phyloP scores from a whole-genome alignment of 2,113 vertebrate species.

The Ascaphus truei region DNA sequence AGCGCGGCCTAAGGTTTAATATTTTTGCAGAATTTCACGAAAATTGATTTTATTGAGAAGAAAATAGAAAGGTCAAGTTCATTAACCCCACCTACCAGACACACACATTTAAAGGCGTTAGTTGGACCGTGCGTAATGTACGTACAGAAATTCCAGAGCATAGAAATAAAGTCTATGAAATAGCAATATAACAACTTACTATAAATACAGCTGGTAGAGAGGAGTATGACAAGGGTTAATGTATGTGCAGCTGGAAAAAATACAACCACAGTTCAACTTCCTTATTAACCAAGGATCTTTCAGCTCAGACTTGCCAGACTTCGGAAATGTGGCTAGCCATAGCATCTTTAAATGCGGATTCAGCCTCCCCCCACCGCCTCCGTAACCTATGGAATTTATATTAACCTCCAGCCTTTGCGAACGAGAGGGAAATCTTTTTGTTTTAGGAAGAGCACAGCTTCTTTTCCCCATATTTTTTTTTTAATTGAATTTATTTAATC shows the following conservation, averaged over 20 bases:
- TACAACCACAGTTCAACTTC: conserved; percentile 48
- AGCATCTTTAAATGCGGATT: conserved; percentile 39
- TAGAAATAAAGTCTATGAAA: too few species aligned
- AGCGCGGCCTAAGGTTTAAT: too few species aligned
- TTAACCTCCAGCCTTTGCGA: conserved; percentile 48
- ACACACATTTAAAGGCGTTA: too few species aligned
- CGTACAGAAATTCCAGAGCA: too few species aligned
- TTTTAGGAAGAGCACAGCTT: not conserved
- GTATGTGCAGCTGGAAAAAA: conserved; percentile 64
- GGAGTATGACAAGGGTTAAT: conserved; percentile 47
- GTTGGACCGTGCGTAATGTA: too few species aligned
- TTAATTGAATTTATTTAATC: fast-evolving
- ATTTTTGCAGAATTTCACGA: too few species aligned
- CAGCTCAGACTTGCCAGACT: conserved; percentile 46
- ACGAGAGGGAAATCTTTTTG: conserved; percentile 6
- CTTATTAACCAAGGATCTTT: conserved; percentile 48
- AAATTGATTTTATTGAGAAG: too few species aligned
- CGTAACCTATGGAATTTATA: conserved; percentile 51
- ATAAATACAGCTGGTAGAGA: not conserved
- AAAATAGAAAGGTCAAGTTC: too few species aligned
- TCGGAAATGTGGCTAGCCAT: conserved; percentile 54
- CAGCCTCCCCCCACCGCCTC: conserved; percentile 31
- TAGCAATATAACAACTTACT: too few species aligned
- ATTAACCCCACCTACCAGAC: too few species aligned
- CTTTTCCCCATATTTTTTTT: conserved; percentile 18